Evolutionary conservation across 1,140 invertebrate species (phyloP), one percentile per base, ranked within the genome.

Genomic region (Bombyx mandarina): DNA sequence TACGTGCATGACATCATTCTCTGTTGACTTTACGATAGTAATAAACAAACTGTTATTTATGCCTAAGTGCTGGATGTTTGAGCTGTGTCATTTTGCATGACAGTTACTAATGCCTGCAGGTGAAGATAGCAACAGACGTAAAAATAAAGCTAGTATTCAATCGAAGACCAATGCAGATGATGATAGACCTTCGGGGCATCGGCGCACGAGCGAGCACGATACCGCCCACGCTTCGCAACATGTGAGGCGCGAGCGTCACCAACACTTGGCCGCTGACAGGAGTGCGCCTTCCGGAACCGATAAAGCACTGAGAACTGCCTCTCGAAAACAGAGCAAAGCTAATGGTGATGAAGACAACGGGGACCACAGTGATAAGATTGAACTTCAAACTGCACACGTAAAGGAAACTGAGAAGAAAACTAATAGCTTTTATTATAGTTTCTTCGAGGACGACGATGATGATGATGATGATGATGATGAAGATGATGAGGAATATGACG

Each of bases 21-120:
- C 81, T 35, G 65, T 72, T 65, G 53, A 56, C 12, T 58, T 46
- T 65, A 57, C 58, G 9, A 58, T 56, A 51, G 45, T 48, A 58
- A 51, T 18, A 52, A 22, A 8, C 26, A 71, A 70, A 49, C 48
- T n/a, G 22, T 49, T 35, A 54, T 80, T 73, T 84, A 82, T 68
- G 77, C 81, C 77, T 77, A 77, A 72, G 82, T 76, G 78, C 82
- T 85, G 75, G 74, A 79, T 86, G 78, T 87, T 85, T 87, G 82
- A 84, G 82, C 84, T 85, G 73, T 79, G 84, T 87, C 84, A 87
- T 83, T 84, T 88, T 89, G 88, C 88, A 89, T 89, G 88, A 89
- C 79, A 85, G 82, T 86, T 89, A 89, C 86, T 89, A 89, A 89
- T 89, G 88, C 88, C 88, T 88, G 84, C 86, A 89, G 88, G 86